Evolutionary conservation across 2,888 invertebrate genomes (phyloP).

Genomic region (Myathropa florea): DNA sequence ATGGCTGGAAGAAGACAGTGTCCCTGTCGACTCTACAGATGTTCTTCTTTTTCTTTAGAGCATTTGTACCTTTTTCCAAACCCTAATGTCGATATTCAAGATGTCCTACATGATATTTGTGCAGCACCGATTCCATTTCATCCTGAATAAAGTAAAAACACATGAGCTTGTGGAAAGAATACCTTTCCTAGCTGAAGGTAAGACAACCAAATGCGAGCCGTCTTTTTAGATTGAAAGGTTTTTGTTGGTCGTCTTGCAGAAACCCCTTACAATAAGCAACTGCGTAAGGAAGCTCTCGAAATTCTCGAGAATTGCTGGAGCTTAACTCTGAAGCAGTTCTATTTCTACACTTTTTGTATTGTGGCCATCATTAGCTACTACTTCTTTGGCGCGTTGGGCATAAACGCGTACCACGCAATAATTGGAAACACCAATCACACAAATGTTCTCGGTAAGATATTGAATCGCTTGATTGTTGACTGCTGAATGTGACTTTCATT

Average conservation of each 20-base stretch:
- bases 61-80: constrained; percentile 37
- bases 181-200: constrained; percentile 24
- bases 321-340: constrained; percentile 73
- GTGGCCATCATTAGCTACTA: constrained; percentile 72
- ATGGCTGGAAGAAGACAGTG: neutral
- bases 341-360: constrained; percentile 73
- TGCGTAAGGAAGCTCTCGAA: constrained; percentile 72
- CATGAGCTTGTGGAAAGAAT: constrained; percentile 43
- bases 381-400: constrained; percentile 69
- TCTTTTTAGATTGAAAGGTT: no score
- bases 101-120: constrained; percentile 21
- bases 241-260: constrained; percentile 61
- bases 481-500: no score
- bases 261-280: constrained; percentile 66
- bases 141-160: constrained; percentile 9
- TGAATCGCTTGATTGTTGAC: neutral
- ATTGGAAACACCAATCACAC: constrained; percentile 70
- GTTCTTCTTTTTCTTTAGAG: constrained; percentile 19
- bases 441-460: constrained; percentile 73
- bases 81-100: constrained; percentile 33
- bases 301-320: constrained; percentile 74
- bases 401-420: constrained; percentile 72
- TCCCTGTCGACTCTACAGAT: no score
- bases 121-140: constrained; percentile 21
- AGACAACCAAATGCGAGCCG: neutral